phyloP scores from a whole-genome alignment of 2,113 vertebrate genomes.

The Elgaria multicarinata region DNA sequence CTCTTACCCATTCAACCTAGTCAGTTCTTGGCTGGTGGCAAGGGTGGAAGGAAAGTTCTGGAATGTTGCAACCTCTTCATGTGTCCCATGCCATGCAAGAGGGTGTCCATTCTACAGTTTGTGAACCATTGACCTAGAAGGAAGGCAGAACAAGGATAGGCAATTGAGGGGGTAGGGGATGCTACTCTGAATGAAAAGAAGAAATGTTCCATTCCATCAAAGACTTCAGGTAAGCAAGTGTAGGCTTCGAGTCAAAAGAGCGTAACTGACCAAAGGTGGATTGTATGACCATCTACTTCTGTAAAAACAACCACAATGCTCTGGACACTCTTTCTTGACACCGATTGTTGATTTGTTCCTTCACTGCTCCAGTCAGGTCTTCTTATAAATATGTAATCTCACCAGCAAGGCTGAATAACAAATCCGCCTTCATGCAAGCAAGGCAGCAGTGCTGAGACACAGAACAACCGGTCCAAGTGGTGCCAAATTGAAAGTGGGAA shows the following conservation, averaged over 20 bases:
- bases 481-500: slow-evolving; percentile 24
- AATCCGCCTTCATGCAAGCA: slow-evolving; percentile 21
- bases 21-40: too few species aligned
- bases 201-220: neutral
- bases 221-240: neutral
- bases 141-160: neutral
- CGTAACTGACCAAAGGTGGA: neutral
- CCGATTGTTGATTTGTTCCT: neutral
- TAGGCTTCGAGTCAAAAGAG: neutral
- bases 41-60: too few species aligned
- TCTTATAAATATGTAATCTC: slow-evolving; percentile 52
- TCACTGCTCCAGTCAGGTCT: slow-evolving; percentile 29
- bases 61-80: too few species aligned
- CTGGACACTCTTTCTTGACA: neutral
- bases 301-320: neutral
- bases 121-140: neutral
- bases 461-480: slow-evolving; percentile 19
- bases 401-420: slow-evolving; percentile 45
- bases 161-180: too few species aligned
- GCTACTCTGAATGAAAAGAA: too few species aligned
- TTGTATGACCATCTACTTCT: neutral
- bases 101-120: rapidly evolving
- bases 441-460: slow-evolving; percentile 5
- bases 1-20: too few species aligned
- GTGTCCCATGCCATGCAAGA: neutral